Evolutionary conservation across 2,113 vertebrate genomes (phyloP).

Genomic region (Hypanus sabinus): DNA sequence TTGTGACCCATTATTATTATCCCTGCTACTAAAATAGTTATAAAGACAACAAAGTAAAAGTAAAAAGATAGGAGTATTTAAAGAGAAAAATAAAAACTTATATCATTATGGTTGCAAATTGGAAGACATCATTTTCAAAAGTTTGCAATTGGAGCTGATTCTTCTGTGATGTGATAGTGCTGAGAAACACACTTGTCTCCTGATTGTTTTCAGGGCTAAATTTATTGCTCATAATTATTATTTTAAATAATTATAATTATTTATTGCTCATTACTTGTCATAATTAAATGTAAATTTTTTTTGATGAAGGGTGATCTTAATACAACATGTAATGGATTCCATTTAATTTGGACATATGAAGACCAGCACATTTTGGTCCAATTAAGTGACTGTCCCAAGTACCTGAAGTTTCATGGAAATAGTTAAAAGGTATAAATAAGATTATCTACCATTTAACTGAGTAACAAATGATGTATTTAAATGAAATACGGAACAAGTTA

Average conservation of each 20-base stretch:
- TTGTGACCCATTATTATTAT: background rate
- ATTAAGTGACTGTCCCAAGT: too few species aligned
- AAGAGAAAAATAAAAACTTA: background rate
- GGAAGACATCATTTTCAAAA: background rate
- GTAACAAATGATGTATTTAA: too few species aligned
- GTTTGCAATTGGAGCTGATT: background rate
- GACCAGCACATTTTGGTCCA: too few species aligned
- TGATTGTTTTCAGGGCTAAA: background rate
- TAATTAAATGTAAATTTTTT: background rate
- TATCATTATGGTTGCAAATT: background rate
- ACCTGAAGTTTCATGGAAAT: too few species aligned
- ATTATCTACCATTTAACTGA: too few species aligned
- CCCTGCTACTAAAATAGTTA: background rate
- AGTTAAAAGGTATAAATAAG: too few species aligned
- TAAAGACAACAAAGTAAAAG: background rate
- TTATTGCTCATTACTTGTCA: background rate
- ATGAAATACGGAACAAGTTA: too few species aligned
- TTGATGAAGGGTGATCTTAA: background rate
- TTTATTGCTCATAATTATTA: background rate
- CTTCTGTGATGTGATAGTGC: background rate
- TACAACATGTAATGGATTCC: background rate
- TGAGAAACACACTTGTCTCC: background rate
- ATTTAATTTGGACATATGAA: too few species aligned
- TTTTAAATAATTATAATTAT: too few species aligned
- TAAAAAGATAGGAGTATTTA: background rate